Evolutionary conservation across 2,797 vertebrate species (phyloP).

Genomic region (Microtus obscurus): DNA sequence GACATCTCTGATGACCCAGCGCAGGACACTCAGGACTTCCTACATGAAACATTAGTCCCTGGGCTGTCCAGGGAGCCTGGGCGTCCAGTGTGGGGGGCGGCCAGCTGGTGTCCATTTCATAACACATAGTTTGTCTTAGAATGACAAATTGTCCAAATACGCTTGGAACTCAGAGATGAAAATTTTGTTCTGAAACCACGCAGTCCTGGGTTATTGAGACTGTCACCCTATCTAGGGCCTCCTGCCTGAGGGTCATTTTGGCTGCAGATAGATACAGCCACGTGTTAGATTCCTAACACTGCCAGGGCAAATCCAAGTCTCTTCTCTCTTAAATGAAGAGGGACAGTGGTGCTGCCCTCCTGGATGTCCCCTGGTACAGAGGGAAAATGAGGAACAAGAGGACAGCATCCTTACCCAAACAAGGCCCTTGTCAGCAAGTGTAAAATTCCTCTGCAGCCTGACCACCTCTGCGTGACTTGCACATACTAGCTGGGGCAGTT

Average conservation of each 20-base stretch:
- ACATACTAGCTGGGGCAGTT: not conserved
- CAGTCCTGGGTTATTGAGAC: not conserved
- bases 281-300: not conserved
- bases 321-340: not conserved
- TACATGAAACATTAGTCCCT: rapidly evolving
- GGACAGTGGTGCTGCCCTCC: not conserved
- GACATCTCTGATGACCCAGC: rapidly evolving
- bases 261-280: no score
- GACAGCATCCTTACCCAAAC: not conserved
- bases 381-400: not conserved
- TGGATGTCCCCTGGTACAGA: not conserved
- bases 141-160: not conserved
- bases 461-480: no score
- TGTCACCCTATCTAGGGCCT: not conserved
- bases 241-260: not conserved
- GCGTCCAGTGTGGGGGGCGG: not conserved
- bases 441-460: not conserved
- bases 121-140: not conserved
- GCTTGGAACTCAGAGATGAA: not conserved
- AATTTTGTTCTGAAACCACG: not conserved
- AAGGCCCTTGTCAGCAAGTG: not conserved
- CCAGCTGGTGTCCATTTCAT: not conserved
- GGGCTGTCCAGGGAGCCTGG: not conserved
- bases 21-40: not conserved
- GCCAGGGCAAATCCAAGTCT: not conserved